phyloP scores from a whole-genome alignment of 1,140 invertebrate genomes.

The Saccostrea glomerata region DNA sequence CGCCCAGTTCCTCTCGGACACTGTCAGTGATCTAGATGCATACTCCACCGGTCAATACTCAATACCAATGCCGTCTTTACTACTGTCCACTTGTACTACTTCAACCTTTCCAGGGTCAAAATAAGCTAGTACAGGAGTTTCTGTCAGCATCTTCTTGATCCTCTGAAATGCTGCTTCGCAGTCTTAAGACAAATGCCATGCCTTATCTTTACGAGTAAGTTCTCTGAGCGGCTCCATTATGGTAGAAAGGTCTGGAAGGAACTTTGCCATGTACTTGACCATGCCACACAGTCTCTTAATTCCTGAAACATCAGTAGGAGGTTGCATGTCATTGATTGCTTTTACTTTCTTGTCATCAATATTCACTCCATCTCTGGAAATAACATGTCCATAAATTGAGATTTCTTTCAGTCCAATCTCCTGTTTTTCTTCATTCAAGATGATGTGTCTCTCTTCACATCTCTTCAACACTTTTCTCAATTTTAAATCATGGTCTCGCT shows the following conservation, averaged over 20 bases:
- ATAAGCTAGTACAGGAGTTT: no score
- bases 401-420: conserved; percentile 45
- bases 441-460: no score
- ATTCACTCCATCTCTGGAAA: not conserved
- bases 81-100: no score
- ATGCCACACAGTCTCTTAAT: conserved; percentile 35
- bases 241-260: not conserved
- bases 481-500: conserved; percentile 33
- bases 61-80: no score
- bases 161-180: conserved; percentile 44
- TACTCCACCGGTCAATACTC: no score
- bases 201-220: not conserved
- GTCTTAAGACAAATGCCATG: not conserved
- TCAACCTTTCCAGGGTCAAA: no score
- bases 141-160: conserved; percentile 31
- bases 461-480: not conserved
- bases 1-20: no score
- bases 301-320: conserved; percentile 27
- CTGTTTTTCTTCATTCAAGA: no score
- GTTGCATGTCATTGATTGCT: not conserved
- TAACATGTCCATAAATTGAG: no score
- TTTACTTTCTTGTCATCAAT: no score
- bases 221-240: conserved; percentile 54
- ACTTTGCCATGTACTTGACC: not conserved
- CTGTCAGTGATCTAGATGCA: no score